Percentiles rank a stretch among this genome's conserved stretches.
phyloP scores from a whole-genome alignment of 2,113 vertebrate genomes.

The Syngnathus scovelli region DNA sequence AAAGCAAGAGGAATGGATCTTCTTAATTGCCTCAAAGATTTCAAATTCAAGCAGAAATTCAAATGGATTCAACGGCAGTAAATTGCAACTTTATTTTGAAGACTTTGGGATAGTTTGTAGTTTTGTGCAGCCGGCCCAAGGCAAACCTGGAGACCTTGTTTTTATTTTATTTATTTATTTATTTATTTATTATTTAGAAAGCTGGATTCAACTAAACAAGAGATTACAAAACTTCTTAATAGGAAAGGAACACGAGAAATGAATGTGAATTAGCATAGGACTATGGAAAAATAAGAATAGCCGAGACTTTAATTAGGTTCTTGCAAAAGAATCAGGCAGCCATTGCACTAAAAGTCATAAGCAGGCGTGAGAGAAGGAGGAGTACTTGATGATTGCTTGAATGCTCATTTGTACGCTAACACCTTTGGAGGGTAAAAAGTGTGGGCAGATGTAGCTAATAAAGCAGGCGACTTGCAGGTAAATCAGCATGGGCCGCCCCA shows the following conservation, averaged over 20 bases:
- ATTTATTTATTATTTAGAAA: slow-evolving; percentile 51
- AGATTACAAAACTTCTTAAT: slow-evolving; percentile 20
- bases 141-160: background rate
- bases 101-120: slow-evolving; percentile 28
- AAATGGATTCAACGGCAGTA: slow-evolving; percentile 45
- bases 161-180: no score
- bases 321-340: slow-evolving; percentile 61
- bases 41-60: slow-evolving; percentile 59
- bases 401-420: slow-evolving; percentile 31
- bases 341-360: slow-evolving; percentile 49
- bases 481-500: slow-evolving; percentile 39
- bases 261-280: slow-evolving; percentile 47
- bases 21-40: slow-evolving; percentile 62
- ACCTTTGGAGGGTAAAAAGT: slow-evolving; percentile 12
- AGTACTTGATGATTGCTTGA: slow-evolving; percentile 47
- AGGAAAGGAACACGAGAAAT: slow-evolving; percentile 43
- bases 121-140: background rate
- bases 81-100: slow-evolving; percentile 35
- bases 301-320: slow-evolving; percentile 56
- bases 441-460: slow-evolving; percentile 23
- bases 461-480: slow-evolving; percentile 42
- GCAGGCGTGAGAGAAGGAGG: slow-evolving; percentile 28
- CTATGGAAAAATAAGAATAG: slow-evolving; percentile 51
- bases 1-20: slow-evolving; percentile 57
- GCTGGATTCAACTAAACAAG: background rate